Conservation (phyloP, 2,113 vertebrate genomes). For the Larimichthys crocea region DNA sequence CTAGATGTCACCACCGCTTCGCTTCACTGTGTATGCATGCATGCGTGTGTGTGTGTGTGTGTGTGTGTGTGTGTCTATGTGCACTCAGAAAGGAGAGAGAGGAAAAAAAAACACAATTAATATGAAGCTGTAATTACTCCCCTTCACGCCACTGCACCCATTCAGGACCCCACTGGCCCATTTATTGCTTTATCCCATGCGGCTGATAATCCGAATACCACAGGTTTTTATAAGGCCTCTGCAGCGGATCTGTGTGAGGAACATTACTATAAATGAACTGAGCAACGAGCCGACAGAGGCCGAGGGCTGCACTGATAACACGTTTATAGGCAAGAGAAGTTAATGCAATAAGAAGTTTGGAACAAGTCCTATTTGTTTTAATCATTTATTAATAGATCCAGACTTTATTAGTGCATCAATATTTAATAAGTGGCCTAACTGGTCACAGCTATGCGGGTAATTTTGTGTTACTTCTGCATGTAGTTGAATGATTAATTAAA, state of each 20-base stretch:
- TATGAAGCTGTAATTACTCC: slow-evolving; percentile 89
- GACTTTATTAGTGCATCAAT: not conserved
- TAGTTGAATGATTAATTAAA: not conserved
- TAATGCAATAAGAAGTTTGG: not conserved
- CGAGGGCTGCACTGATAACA: not conserved
- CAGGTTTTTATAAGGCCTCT: slow-evolving; percentile 70
- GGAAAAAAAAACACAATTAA: slow-evolving; percentile 86
- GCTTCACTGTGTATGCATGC: slow-evolving; percentile 79
- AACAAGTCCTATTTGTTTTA: not conserved
- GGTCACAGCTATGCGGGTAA: not conserved
- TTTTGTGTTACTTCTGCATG: not conserved
- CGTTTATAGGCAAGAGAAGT: not conserved
- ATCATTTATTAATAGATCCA: not conserved
- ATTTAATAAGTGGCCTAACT: not conserved
- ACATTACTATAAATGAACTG: slow-evolving; percentile 34
- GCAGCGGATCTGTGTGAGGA: not conserved
- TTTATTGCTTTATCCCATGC: slow-evolving; percentile 85
- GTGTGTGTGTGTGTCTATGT: slow-evolving; percentile 26
- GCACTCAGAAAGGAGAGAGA: slow-evolving; percentile 44
- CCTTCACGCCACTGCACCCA: slow-evolving; percentile 85
- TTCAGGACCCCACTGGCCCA: slow-evolving; percentile 83
- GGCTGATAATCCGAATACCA: slow-evolving; percentile 84
- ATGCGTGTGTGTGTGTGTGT: slow-evolving; percentile 48
- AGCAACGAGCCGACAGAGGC: not conserved
- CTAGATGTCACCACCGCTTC: slow-evolving; percentile 91